A percentile compares a stretch with the other conserved stretches of the same genome.
These are phyloP conservation scores for Hirtodrosophila alboralis DNA, from an alignment of 2,888 invertebrate genomes.

Conservation along the genomic window DNA sequence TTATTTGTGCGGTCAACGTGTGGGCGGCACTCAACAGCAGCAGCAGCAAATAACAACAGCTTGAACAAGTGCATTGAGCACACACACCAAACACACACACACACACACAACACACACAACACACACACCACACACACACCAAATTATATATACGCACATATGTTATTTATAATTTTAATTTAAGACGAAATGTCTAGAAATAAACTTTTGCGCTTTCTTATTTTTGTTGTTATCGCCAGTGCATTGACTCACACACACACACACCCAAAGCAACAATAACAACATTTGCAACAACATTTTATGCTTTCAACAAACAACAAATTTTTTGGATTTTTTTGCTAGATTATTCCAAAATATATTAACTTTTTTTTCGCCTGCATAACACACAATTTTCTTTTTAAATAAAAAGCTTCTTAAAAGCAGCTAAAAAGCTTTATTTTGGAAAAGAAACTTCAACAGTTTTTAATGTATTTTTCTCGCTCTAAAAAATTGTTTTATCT, in stretches of 20 bases:
- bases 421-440: too few relatives aligned
- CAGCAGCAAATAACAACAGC: constrained; percentile 6
- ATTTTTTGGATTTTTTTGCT: not conserved
- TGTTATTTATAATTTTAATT: constrained; percentile 63
- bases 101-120: constrained; percentile 7
- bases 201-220: constrained; percentile 29
- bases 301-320: constrained; percentile 2
- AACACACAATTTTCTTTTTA: too few relatives aligned
- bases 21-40: constrained; percentile 28
- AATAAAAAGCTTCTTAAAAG: too few relatives aligned
- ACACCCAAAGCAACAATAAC: too few relatives aligned
- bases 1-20: constrained; percentile 18
- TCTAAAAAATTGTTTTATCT: too few relatives aligned
- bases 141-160: not conserved
- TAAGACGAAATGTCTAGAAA: constrained; percentile 71
- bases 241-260: constrained; percentile 73
- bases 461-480: too few relatives aligned
- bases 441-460: too few relatives aligned
- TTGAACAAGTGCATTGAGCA: constrained; percentile 46
- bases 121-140: constrained; percentile 1
- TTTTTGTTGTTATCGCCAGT: constrained; percentile 45
- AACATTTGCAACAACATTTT: not conserved
- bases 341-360: too few relatives aligned
- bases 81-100: too few relatives aligned
- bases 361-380: too few relatives aligned